Evolutionary conservation across 2,113 vertebrate genomes (phyloP).

Genomic region (Nothoprocta pentlandii): DNA sequence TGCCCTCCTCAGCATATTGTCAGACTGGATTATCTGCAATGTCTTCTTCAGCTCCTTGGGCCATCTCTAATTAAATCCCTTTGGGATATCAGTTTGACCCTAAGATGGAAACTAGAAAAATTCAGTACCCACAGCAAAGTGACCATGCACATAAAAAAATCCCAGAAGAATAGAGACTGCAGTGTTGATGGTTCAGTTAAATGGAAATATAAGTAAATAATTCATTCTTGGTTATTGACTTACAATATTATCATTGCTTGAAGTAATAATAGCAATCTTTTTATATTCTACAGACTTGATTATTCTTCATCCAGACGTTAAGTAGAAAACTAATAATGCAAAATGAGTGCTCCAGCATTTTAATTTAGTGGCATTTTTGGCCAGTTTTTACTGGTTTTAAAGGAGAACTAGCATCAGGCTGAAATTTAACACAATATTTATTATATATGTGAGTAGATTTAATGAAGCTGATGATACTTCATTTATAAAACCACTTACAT

Average conservation of each 20-base stretch:
- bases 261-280: slow-evolving; percentile 27
- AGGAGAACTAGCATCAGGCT: slow-evolving; percentile 7
- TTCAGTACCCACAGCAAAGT: neutral
- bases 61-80: slow-evolving; percentile 55
- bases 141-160: neutral
- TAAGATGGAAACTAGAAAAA: slow-evolving; percentile 20
- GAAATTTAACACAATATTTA: slow-evolving; percentile 34
- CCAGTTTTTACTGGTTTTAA: slow-evolving; percentile 3
- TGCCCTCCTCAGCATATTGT: slow-evolving; percentile 62
- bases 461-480: slow-evolving; percentile 46
- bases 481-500: neutral
- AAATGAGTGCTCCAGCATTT: neutral
- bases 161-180: neutral
- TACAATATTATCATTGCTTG: slow-evolving; percentile 23
- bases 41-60: slow-evolving; percentile 58
- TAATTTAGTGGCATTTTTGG: slow-evolving; percentile 12
- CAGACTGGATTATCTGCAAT: slow-evolving; percentile 46
- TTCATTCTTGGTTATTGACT: neutral
- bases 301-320: neutral
- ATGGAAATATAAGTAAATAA: neutral
- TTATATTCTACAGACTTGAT: slow-evolving; percentile 21
- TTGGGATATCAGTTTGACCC: slow-evolving; percentile 40
- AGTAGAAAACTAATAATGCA: slow-evolving; percentile 14
- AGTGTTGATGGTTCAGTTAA: neutral
- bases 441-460: slow-evolving; percentile 33